Conservation (phyloP, 2,113 vertebrate species). For the Callionymus lyra region DNA sequence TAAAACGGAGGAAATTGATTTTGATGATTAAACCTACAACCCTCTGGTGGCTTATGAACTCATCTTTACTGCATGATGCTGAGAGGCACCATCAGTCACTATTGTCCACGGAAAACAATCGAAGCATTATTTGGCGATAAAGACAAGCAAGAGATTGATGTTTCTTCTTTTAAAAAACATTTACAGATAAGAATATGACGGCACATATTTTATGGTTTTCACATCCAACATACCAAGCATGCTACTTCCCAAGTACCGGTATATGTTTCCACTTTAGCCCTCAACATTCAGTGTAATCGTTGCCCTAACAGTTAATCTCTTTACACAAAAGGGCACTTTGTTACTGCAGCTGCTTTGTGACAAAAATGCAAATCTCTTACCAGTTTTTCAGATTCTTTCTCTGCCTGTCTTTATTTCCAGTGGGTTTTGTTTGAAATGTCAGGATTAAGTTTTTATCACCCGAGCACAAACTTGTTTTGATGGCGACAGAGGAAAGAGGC, state of each 20-base stretch:
- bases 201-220: neutral
- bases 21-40: too few relatives aligned
- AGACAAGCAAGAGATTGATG: too few relatives aligned
- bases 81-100: neutral
- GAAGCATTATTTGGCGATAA: too few relatives aligned
- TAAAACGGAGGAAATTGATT: too few relatives aligned
- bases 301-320: conserved; percentile 60
- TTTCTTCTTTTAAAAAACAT: too few relatives aligned
- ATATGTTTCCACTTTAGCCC: conserved; percentile 30
- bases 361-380: conserved; percentile 54
- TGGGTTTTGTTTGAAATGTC: neutral
- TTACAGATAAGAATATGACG: too few relatives aligned
- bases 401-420: neutral
- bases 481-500: too few relatives aligned
- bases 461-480: conserved; percentile 25
- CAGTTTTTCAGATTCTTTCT: conserved; percentile 21
- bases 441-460: too few relatives aligned
- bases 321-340: conserved; percentile 57
- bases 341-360: conserved; percentile 52
- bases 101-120: too few relatives aligned
- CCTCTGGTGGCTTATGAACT: too few relatives aligned
- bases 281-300: conserved; percentile 39
- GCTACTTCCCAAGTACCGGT: conserved; percentile 8
- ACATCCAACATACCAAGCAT: conserved; percentile 7
- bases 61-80: too few relatives aligned